Evolutionary conservation across 2,888 invertebrate species (phyloP).

Genomic region (Rhimphoctona megacephalus): DNA sequence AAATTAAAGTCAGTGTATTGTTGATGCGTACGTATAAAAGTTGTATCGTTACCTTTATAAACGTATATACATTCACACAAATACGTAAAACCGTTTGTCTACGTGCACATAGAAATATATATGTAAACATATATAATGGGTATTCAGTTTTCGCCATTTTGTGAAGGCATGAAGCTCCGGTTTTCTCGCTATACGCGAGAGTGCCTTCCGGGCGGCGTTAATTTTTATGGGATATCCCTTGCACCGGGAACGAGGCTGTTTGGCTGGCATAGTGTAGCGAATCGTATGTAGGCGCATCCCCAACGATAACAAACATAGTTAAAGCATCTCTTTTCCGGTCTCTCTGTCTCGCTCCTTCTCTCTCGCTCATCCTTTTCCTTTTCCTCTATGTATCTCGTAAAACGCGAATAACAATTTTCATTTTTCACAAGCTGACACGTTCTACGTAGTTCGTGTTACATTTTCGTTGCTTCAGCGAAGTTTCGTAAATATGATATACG

Average conservation of each 20-base stretch:
- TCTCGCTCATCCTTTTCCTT: background rate
- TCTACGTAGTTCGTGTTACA: background rate
- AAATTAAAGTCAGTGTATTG: slow-evolving; percentile 53
- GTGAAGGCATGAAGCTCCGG: slow-evolving; percentile 36
- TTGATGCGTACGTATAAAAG: slow-evolving; percentile 41
- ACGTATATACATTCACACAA: background rate
- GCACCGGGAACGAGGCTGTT: slow-evolving; percentile 32
- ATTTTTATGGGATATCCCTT: slow-evolving; percentile 77
- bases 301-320: slow-evolving; percentile 48
- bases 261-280: slow-evolving; percentile 22
- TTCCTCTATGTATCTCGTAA: slow-evolving; percentile 33
- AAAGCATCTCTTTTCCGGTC: slow-evolving; percentile 9
- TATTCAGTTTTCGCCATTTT: slow-evolving; percentile 20
- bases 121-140: background rate
- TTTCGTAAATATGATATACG: slow-evolving; percentile 29
- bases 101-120: background rate
- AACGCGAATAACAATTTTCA: slow-evolving; percentile 55
- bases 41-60: slow-evolving; percentile 17
- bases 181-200: slow-evolving; percentile 60
- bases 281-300: slow-evolving; percentile 29
- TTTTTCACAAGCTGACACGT: slow-evolving; percentile 47
- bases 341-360: background rate
- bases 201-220: slow-evolving; percentile 72
- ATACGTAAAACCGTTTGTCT: background rate
- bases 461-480: background rate